Conservation (phyloP, 2,797 vertebrate species). For the Hippocampus kuda region DNA sequence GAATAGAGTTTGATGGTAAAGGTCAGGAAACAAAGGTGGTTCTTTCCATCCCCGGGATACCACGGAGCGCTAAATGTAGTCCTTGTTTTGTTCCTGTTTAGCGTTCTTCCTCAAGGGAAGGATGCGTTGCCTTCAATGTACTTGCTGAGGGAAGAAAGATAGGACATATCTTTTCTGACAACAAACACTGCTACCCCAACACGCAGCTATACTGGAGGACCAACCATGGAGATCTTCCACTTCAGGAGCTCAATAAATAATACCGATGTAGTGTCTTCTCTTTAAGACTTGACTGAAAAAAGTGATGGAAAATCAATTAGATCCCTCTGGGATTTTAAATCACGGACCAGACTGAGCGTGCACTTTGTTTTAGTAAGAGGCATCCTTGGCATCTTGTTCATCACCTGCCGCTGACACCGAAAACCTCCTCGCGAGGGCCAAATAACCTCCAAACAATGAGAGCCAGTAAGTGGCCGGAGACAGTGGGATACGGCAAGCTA, state of each 20-base stretch:
- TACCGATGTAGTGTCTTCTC: not conserved
- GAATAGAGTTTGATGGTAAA: conserved; percentile 72
- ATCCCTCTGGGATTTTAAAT: conserved; percentile 37
- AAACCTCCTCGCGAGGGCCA: conserved; percentile 70
- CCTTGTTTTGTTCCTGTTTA: conserved; percentile 64
- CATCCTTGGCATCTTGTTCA: conserved; percentile 65
- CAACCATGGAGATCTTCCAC: no score
- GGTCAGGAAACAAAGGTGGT: conserved; percentile 65
- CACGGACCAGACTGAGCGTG: conserved; percentile 63
- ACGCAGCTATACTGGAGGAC: no score
- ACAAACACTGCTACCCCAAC: not conserved
- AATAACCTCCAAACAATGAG: conserved; percentile 67
- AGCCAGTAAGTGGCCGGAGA: conserved; percentile 69
- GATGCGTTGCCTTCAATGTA: conserved; percentile 44
- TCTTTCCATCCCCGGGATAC: conserved; percentile 44
- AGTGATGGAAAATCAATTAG: not conserved
- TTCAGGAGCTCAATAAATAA: not conserved
- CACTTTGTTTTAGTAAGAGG: conserved; percentile 59
- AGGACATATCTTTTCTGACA: not conserved
- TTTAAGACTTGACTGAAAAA: not conserved
- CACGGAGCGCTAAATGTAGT: conserved; percentile 49
- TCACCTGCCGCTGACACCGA: conserved; percentile 68
- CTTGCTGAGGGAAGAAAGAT: conserved; percentile 20
- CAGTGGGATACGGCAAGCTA: conserved; percentile 62
- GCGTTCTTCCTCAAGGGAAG: conserved; percentile 47